phyloP scores from a whole-genome alignment of 2,113 vertebrate species.

The Burhinus bistriatus region DNA sequence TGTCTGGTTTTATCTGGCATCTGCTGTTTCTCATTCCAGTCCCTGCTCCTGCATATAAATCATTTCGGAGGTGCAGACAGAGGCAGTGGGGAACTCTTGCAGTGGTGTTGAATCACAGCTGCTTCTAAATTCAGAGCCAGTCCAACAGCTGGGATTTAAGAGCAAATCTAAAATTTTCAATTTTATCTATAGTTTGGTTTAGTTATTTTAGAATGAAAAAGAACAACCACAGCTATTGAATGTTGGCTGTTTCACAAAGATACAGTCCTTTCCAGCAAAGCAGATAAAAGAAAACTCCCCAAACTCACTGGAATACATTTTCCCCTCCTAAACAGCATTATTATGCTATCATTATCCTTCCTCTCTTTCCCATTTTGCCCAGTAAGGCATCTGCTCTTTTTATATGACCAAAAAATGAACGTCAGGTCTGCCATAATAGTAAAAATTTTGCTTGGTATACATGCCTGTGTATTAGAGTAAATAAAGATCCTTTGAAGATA shows the following conservation, averaged over 20 bases:
- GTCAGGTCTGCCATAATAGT: not conserved
- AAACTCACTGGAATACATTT: not conserved
- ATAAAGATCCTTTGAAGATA: not conserved
- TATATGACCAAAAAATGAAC: not conserved
- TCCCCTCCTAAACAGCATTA: not conserved
- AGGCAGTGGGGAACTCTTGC: not conserved
- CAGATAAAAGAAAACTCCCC: not conserved
- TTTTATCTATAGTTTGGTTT: not conserved
- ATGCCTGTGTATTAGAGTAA: not conserved
- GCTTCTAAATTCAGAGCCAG: not conserved
- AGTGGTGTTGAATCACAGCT: not conserved
- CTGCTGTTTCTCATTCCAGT: not conserved
- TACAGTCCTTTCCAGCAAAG: not conserved
- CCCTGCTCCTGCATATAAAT: slow-evolving; percentile 2
- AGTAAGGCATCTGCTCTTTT: not conserved
- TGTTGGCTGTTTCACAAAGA: not conserved
- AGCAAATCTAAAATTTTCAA: not conserved
- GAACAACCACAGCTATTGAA: not conserved
- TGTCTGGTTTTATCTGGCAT: not conserved
- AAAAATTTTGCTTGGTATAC: not conserved
- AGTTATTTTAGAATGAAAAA: slow-evolving; percentile 7
- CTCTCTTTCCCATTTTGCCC: not conserved
- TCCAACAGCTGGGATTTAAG: slow-evolving; percentile 6
- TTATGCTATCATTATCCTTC: slow-evolving; percentile 12
- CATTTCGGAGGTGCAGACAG: not conserved